Base-by-base conservation (phyloP, 2,113 vertebrate genomes). In the Cettia cetti region DNA sequence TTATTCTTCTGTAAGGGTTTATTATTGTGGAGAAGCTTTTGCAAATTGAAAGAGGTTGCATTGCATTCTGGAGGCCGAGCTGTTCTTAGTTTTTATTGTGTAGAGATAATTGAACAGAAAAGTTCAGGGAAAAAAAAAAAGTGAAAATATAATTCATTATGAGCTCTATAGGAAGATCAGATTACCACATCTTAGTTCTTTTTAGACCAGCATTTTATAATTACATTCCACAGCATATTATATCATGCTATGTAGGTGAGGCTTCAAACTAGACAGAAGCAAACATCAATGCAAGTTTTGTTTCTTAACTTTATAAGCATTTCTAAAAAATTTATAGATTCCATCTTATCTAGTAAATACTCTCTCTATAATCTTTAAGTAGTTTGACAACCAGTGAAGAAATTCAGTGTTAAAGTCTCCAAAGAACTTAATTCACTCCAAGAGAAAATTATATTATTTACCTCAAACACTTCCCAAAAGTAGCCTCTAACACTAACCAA, bases 1-100 rank as follows among this genome's bases (percentile, higher is more conserved):
- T 92, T 80, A 81, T 81, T 86, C 64, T 89, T 88, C 71, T 92
- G 60, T 70, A 92, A 93, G 64, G 60, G 60, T 83, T 94, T 93
- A 81, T 86, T 96, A 90, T 95, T 83, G 79, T 81, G 82, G 63
- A 72, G 85, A 93, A 90, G 88, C 92, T 80, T 92, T 92, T 77
- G 50, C 61, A 90, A 93, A 89, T 53, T 89, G 82, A 90, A 92
- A 92, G 79, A 52, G 37, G 68, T 85, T 89, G 82, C 47, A 70
- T 3, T 94, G 87, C 86, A 87, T 92, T 95, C 91, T 90, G 82
- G 80, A 90, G 66, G 56, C 81, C 89, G 56, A 87, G 69, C 84
- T 74, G 72, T 50, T 84, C 81, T 78, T 70, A 21, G 23, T 53
- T 89, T 86, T 89, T 71, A 86, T 89, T 95, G 68, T 88, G 42